phyloP scores from a whole-genome alignment of 2,888 invertebrate species.

The Trissolcus japonicus region DNA sequence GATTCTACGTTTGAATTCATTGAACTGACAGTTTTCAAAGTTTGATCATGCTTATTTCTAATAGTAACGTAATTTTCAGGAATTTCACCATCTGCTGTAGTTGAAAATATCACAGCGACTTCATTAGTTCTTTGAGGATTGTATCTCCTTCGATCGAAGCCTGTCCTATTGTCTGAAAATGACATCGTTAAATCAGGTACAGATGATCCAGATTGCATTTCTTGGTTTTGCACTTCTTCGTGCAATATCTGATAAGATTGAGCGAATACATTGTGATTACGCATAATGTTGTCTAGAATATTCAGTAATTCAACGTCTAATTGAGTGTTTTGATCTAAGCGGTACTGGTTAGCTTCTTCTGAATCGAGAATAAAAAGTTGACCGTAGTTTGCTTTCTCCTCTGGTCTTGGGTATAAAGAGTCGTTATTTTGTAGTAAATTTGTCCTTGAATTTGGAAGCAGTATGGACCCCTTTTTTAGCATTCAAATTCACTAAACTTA shows the following conservation, averaged over 20 bases:
- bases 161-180: conserved; percentile 42
- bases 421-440: conserved; percentile 10
- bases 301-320: conserved; percentile 5
- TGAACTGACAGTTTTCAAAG: no score
- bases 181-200: not conserved
- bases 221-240: conserved; percentile 13
- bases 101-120: conserved; percentile 52
- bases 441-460: conserved; percentile 12
- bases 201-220: not conserved
- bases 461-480: conserved; percentile 6
- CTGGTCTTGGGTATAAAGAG: conserved; percentile 7
- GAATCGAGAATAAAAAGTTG: conserved; percentile 15
- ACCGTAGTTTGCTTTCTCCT: not conserved
- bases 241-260: conserved; percentile 21
- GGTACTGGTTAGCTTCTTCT: conserved; percentile 11
- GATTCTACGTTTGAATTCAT: no score
- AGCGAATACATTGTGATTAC: conserved; percentile 15
- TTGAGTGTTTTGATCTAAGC: not conserved
- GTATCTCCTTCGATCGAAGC: conserved; percentile 41
- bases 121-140: conserved; percentile 36
- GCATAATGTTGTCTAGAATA: conserved; percentile 10
- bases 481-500: no score
- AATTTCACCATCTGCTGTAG: conserved; percentile 56
- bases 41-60: no score
- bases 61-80: conserved; percentile 57